Base-by-base conservation (phyloP, 2,113 vertebrate genomes). In the Danionella cerebrum region DNA sequence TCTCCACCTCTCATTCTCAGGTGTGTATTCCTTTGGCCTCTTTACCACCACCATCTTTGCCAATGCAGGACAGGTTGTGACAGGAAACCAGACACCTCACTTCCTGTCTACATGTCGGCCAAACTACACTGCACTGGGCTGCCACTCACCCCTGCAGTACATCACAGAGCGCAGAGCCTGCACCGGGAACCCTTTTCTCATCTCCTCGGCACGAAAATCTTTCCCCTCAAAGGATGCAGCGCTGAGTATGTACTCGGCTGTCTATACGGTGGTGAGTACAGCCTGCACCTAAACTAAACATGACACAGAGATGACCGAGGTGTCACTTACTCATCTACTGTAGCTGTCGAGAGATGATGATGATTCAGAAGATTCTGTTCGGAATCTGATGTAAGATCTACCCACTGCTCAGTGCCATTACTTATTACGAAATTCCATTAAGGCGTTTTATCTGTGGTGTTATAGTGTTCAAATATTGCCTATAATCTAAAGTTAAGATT, bases 31-130 rank as follows among this genome's bases (percentile, higher is more conserved):
- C 25, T 96, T 96, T 1, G 94, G 94, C 58, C 91, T 95, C 39
- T 94, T 95, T 76, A 88, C 91, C 63, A 95, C 93, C 16, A 93
- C 91, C 70, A 95, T 96, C 78, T 96, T 95, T 7, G 93, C 91
- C 70, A 94, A 93, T n/a, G 91, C 91, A 0, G 92, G 93, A 16
- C 93, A 96, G 74, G 93, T 94, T 55, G 92, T 96, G 74, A 95
- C 92, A 1, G 94, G 94, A 62, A 93, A 91, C 76, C 94, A 91
- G 75, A 89, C 93, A 0, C 94, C 94, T 5, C 92, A 96, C 60
- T 96, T 96, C 82, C 82, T 96, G 74, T 89, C 92, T 0, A 90
- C 92, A 21, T 96, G 94, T 71, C 92, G 84, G n/a, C 94, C 94
- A 16, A 95, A 96, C 80, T 94, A 93, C 86, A 95, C 93, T 0